Percentiles rank a stretch among this genome's conserved stretches.
Evolutionary conservation across 2,888 invertebrate species (phyloP).

Genomic region (Malthinus seriepunctatus): DNA sequence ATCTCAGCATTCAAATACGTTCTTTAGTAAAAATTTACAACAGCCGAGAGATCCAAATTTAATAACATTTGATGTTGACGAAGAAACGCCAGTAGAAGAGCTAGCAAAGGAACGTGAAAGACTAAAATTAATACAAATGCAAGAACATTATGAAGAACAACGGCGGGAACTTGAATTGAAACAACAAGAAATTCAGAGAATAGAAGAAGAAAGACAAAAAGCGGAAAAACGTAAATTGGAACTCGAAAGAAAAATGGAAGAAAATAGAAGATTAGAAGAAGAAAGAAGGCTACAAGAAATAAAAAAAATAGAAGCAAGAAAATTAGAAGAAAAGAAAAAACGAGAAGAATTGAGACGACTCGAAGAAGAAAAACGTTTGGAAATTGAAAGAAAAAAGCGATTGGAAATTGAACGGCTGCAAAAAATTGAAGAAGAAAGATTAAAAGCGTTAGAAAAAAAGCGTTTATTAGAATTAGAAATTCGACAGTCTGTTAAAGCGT

Average conservation of each 20-base stretch:
- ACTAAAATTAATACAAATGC: too few relatives aligned
- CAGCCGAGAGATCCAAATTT: too few relatives aligned
- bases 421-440: slow-evolving; percentile 28
- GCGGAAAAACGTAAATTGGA: slow-evolving; percentile 8
- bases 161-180: too few relatives aligned
- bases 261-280: slow-evolving; percentile 21
- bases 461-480: slow-evolving; percentile 35
- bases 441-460: slow-evolving; percentile 12
- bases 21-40: too few relatives aligned
- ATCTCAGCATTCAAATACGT: too few relatives aligned
- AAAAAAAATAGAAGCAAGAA: slow-evolving; percentile 28
- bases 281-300: slow-evolving; percentile 23
- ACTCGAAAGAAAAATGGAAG: slow-evolving; percentile 30
- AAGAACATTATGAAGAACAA: too few relatives aligned
- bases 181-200: too few relatives aligned
- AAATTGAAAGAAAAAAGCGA: slow-evolving; percentile 18
- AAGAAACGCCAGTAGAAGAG: too few relatives aligned
- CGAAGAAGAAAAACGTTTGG: slow-evolving; percentile 28
- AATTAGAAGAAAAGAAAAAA: slow-evolving; percentile 18
- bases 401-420: slow-evolving; percentile 27
- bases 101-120: too few relatives aligned
- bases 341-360: slow-evolving; percentile 35
- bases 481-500: slow-evolving; percentile 41
- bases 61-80: too few relatives aligned
- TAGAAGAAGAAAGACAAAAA: slow-evolving; percentile 10